Percentiles rank a stretch among this genome's conserved stretches.
Conservation (phyloP, 2,888 invertebrate genomes). For the Notodonta ziczac region DNA sequence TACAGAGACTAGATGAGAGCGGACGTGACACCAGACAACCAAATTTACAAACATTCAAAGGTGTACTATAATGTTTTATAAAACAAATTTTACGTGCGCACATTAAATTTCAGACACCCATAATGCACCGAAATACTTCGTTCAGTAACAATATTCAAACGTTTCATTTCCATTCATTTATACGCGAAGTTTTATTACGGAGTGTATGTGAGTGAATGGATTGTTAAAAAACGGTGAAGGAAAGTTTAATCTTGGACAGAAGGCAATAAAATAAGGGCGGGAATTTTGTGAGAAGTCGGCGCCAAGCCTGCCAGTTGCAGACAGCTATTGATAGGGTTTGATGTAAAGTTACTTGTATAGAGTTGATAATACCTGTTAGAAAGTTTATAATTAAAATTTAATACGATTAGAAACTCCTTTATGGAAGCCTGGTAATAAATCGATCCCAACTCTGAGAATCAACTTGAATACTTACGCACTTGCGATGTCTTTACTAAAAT, state of each 20-base stretch:
- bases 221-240: conserved; percentile 64
- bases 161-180: conserved; percentile 43
- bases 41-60: too few species aligned
- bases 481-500: too few species aligned
- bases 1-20: too few species aligned
- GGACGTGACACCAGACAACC: too few species aligned
- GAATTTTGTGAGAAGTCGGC: conserved; percentile 77
- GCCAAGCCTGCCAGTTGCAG: conserved; percentile 79
- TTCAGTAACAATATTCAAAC: conserved; percentile 26
- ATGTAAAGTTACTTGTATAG: conserved; percentile 47
- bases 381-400: too few species aligned
- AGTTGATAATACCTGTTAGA: conserved; percentile 47
- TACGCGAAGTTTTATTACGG: conserved; percentile 49
- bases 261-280: conserved; percentile 81
- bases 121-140: conserved; percentile 4
- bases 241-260: conserved; percentile 80
- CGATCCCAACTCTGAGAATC: too few species aligned
- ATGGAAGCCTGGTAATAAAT: too few species aligned
- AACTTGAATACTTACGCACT: too few species aligned
- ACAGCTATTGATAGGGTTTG: conserved; percentile 81
- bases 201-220: conserved; percentile 57
- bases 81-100: too few species aligned
- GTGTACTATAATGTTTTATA: too few species aligned
- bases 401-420: too few species aligned
- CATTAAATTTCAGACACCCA: not conserved